Evolutionary conservation across 2,888 invertebrate species (phyloP).

Genomic region (Ceratothoa steindachneri): DNA sequence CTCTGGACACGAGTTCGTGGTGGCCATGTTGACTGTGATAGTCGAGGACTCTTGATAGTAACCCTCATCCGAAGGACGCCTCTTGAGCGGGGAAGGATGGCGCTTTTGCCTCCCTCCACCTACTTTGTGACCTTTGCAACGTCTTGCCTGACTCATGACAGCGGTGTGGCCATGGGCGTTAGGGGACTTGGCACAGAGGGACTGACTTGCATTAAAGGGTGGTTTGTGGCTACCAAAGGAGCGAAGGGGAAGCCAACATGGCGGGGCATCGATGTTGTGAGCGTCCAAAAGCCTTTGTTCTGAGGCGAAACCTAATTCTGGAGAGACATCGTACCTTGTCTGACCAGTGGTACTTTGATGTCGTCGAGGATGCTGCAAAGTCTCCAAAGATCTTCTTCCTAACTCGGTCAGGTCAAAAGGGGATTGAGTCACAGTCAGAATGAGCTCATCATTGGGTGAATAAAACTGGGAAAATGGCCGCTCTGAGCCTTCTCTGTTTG

Average conservation of each 20-base stretch:
- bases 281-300: slow-evolving; percentile 28
- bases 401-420: background rate
- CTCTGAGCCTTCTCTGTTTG: background rate
- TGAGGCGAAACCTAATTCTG: background rate
- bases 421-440: slow-evolving; percentile 20
- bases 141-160: slow-evolving; percentile 12
- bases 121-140: slow-evolving; percentile 54
- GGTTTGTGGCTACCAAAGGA: slow-evolving; percentile 1
- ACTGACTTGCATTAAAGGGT: background rate
- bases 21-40: slow-evolving; percentile 37
- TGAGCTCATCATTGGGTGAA: slow-evolving; percentile 18
- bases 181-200: background rate
- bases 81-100: slow-evolving; percentile 61
- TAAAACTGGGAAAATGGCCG: background rate
- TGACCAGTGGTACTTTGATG: background rate
- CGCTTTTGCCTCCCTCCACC: slow-evolving; percentile 61
- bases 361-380: background rate
- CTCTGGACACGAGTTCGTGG: slow-evolving; percentile 36
- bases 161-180: slow-evolving; percentile 2
- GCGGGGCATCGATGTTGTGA: slow-evolving; percentile 37
- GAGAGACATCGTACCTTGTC: background rate
- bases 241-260: slow-evolving; percentile 37
- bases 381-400: slow-evolving; percentile 23
- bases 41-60: slow-evolving; percentile 32
- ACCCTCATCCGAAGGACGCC: slow-evolving; percentile 50